phyloP scores from a whole-genome alignment of 35 echinoderm and acorn worm species.

The Apostichopus parvimensis region DNA sequence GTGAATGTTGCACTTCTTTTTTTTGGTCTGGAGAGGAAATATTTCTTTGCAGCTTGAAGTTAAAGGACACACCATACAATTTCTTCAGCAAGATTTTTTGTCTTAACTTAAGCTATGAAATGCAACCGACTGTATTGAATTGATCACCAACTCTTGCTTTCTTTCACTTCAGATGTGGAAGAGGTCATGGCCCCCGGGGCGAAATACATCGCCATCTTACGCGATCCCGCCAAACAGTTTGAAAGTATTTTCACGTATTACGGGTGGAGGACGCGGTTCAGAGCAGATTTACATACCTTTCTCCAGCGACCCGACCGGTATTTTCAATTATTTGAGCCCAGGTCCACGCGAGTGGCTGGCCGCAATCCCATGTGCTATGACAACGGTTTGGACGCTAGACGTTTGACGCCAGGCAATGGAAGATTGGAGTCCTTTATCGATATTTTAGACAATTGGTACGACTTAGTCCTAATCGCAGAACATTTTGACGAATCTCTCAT shows the following conservation, averaged over 20 bases:
- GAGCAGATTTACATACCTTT: slow-evolving; percentile 32
- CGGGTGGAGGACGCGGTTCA: slow-evolving; percentile 46
- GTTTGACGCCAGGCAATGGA: slow-evolving; percentile 4
- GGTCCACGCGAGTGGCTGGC: slow-evolving; percentile 32
- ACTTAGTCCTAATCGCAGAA: slow-evolving; percentile 90
- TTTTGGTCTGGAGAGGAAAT: too few relatives aligned
- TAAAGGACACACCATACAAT: too few relatives aligned
- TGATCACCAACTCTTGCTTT: background rate
- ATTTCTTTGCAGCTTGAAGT: too few relatives aligned
- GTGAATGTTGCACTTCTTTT: too few relatives aligned
- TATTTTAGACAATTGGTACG: slow-evolving; percentile 54
- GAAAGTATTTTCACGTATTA: slow-evolving; percentile 93
- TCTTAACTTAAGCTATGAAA: too few relatives aligned
- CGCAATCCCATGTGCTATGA: slow-evolving; percentile 93
- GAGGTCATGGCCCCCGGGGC: slow-evolving; percentile 65
- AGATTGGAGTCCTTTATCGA: slow-evolving; percentile 57
- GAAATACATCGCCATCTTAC: slow-evolving; percentile 77
- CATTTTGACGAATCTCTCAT: slow-evolving; percentile 94
- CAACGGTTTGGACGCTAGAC: slow-evolving; percentile 73
- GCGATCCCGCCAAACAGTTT: slow-evolving; percentile 83
- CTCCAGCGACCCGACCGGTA: slow-evolving; percentile 43
- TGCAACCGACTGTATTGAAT: too few relatives aligned
- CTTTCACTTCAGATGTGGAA: slow-evolving; percentile 55
- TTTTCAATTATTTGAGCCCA: slow-evolving; percentile 52
- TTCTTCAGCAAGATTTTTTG: too few relatives aligned